Evolutionary conservation across 2,888 invertebrate genomes (phyloP).

Genomic region (Lycaena phlaeas): DNA sequence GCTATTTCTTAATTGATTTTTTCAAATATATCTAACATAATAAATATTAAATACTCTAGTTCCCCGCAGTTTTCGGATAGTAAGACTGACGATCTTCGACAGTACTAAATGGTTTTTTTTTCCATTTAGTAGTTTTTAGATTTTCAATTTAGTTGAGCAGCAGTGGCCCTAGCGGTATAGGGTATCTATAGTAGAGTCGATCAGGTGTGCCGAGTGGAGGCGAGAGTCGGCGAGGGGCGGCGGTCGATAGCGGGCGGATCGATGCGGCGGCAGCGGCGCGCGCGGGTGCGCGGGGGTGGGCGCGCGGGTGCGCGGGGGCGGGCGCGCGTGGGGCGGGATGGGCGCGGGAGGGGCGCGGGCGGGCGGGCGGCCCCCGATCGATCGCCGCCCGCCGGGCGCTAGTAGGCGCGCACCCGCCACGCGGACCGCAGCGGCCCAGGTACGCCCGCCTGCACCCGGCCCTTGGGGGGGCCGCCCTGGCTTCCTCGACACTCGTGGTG

Average conservation of each 20-base stretch:
- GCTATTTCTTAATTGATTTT: too few species aligned
- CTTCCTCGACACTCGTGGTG: conserved; percentile 11
- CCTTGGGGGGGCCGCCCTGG: conserved; percentile 30
- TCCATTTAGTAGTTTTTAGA: too few species aligned
- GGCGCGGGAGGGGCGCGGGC: conserved; percentile 35
- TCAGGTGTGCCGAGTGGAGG: too few species aligned
- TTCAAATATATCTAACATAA: too few species aligned
- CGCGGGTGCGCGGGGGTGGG: conserved; percentile 31
- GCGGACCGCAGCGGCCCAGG: conserved; percentile 26
- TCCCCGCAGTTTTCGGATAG: too few species aligned
- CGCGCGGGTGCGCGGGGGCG: conserved; percentile 35
- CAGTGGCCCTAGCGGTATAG: too few species aligned
- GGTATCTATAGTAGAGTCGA: too few species aligned
- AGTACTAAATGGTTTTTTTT: too few species aligned
- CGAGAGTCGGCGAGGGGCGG: background rate
- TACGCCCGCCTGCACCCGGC: conserved; percentile 39
- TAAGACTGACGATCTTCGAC: too few species aligned
- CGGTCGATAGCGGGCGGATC: conserved; percentile 13
- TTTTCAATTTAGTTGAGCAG: too few species aligned
- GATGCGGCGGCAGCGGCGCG: conserved; percentile 32
- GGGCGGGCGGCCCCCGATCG: conserved; percentile 41
- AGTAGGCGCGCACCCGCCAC: conserved; percentile 27
- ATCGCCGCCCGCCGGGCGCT: conserved; percentile 51
- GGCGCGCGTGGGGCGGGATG: conserved; percentile 24
- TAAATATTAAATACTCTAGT: too few species aligned